Evolutionary conservation across 2,888 invertebrate genomes (phyloP).

Genomic region (Notodonta dromedarius): DNA sequence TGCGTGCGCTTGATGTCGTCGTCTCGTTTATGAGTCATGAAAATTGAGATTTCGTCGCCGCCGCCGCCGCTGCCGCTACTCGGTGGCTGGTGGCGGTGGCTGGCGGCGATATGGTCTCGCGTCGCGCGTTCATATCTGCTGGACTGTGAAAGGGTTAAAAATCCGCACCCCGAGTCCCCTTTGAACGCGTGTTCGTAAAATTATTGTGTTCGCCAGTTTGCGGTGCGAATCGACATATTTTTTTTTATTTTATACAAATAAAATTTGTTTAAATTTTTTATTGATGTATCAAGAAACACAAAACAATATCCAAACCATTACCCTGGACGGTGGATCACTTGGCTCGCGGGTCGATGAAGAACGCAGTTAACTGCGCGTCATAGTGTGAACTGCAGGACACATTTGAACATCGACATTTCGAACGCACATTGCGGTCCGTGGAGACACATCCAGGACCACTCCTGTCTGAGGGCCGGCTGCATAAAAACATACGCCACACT

Average conservation of each 20-base stretch:
- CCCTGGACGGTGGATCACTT: constrained; percentile 83
- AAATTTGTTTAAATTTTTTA: background rate
- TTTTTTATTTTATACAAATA: background rate
- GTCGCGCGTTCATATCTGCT: background rate
- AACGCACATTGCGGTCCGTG: constrained; percentile 85
- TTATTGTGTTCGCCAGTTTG: background rate
- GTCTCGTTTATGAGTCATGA: background rate
- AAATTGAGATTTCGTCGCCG: background rate
- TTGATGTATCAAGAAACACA: background rate
- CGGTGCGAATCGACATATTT: background rate
- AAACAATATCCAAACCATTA: constrained; percentile 41
- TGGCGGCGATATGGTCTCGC: background rate
- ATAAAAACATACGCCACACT: constrained; percentile 36
- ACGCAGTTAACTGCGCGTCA: constrained; percentile 78
- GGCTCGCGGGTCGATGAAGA: constrained; percentile 86
- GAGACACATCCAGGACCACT: constrained; percentile 73
- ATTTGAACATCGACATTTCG: constrained; percentile 85
- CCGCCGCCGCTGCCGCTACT: no score
- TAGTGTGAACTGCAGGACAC: constrained; percentile 80
- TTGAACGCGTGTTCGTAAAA: background rate
- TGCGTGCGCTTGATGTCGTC: background rate
- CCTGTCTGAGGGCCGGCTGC: constrained; percentile 76
- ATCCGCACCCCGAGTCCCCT: background rate
- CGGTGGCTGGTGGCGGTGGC: no score
- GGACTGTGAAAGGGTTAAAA: background rate